These are phyloP conservation scores for Micromussa lordhowensis DNA, from an alignment of 92 coral and sea anemone genomes.

Conservation along the genomic window DNA sequence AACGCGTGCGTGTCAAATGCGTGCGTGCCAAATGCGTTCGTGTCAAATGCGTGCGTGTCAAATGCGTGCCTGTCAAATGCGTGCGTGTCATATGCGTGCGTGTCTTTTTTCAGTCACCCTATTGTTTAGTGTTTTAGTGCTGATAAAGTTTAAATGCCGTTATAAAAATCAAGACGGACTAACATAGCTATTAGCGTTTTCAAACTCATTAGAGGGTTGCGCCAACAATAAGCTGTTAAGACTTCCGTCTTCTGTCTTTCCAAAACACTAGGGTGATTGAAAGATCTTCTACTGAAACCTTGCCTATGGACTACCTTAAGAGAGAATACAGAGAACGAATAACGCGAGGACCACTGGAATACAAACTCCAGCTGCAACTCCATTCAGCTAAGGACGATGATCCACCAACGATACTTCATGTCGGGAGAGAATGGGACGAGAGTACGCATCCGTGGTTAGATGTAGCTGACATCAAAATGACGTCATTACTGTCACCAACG, in stretches of 20 bases:
- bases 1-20: neutral
- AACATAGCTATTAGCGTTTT: too few species aligned
- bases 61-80: too few species aligned
- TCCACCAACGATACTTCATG: constrained; percentile 72
- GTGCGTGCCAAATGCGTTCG: too few species aligned
- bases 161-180: too few species aligned
- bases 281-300: constrained; percentile 69
- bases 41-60: too few species aligned
- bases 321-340: constrained; percentile 70
- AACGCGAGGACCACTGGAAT: constrained; percentile 64
- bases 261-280: neutral
- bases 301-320: constrained; percentile 67
- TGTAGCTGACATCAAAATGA: constrained; percentile 85
- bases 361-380: constrained; percentile 84
- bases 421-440: constrained; percentile 85
- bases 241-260: neutral
- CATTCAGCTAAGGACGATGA: constrained; percentile 72
- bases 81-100: too few species aligned
- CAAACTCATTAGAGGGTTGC: too few species aligned
- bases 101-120: too few species aligned
- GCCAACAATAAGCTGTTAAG: neutral
- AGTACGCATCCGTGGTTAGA: constrained; percentile 91
- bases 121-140: too few species aligned
- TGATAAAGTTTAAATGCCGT: too few species aligned
- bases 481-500: constrained; percentile 70